Conservation (phyloP, 2,797 vertebrate species). For the Enteromius viviparus region DNA sequence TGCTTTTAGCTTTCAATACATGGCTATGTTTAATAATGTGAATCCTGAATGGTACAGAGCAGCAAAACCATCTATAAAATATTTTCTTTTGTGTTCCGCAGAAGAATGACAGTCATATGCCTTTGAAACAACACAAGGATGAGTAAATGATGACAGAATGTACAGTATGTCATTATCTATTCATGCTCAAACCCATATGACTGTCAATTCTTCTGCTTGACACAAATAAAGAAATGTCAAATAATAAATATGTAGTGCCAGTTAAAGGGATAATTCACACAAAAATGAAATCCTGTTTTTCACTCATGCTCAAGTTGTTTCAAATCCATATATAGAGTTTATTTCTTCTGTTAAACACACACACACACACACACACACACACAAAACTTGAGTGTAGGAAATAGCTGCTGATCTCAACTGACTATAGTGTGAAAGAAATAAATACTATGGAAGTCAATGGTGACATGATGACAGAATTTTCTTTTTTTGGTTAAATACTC, state of each 20-base stretch:
- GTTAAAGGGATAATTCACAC: background rate
- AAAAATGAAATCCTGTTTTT: background rate
- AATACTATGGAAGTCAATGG: background rate
- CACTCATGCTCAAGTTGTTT: background rate
- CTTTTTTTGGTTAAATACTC: background rate
- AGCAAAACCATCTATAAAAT: background rate
- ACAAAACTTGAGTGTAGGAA: background rate
- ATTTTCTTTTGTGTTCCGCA: background rate
- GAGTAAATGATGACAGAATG: background rate
- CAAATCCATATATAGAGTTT: background rate
- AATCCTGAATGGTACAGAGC: background rate
- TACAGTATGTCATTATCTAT: background rate
- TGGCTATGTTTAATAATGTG: background rate
- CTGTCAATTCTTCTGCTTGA: background rate
- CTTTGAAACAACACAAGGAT: background rate
- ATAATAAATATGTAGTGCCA: background rate
- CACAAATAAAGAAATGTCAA: background rate
- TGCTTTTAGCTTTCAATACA: background rate
- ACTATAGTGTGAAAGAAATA: background rate
- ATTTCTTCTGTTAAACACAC: background rate
- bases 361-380: background rate
- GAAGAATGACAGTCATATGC: background rate
- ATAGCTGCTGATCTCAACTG: background rate
- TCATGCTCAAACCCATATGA: slow-evolving; percentile 3
- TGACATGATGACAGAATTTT: background rate